These are phyloP conservation scores for Crepidodera aurea DNA, from an alignment of 2,888 invertebrate genomes.

Conservation along the genomic window DNA sequence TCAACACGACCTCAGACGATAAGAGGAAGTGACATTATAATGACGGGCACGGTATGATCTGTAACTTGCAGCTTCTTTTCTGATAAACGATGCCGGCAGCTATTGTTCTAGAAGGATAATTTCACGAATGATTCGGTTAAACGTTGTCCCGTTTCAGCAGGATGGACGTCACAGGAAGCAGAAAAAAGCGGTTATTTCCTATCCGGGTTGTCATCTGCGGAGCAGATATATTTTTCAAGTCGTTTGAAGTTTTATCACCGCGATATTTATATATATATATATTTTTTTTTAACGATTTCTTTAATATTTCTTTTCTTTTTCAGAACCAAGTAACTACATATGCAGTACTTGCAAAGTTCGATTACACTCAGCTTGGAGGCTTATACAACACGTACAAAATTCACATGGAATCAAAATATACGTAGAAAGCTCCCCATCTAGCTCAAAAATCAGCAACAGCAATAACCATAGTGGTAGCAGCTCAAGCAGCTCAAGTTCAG, in stretches of 20 bases:
- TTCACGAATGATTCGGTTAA: slow-evolving; percentile 57
- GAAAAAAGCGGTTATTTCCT: slow-evolving; percentile 55
- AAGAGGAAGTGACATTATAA: slow-evolving; percentile 57
- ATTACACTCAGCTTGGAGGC: slow-evolving; percentile 92
- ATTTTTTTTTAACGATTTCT: neutral
- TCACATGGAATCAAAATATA: slow-evolving; percentile 95
- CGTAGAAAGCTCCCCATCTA: slow-evolving; percentile 69
- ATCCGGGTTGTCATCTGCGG: slow-evolving; percentile 31
- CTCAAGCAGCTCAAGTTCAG: slow-evolving; percentile 64
- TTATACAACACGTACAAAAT: slow-evolving; percentile 94
- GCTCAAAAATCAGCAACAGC: slow-evolving; percentile 63
- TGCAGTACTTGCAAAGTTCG: slow-evolving; percentile 94
- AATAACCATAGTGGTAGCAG: slow-evolving; percentile 64
- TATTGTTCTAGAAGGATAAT: slow-evolving; percentile 57
- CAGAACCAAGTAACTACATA: slow-evolving; percentile 94
- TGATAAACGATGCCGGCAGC: slow-evolving; percentile 45
- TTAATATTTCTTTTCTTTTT: slow-evolving; percentile 57
- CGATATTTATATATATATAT: too few relatives aligned
- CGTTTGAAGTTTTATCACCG: neutral
- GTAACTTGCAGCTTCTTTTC: slow-evolving; percentile 49
- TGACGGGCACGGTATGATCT: slow-evolving; percentile 53
- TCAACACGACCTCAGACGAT: slow-evolving; percentile 55
- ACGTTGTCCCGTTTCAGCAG: slow-evolving; percentile 51
- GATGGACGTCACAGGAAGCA: slow-evolving; percentile 53
- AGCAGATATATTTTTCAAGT: neutral